phyloP scores from a whole-genome alignment of 2,888 invertebrate species.

The Acrobasis suavella region DNA sequence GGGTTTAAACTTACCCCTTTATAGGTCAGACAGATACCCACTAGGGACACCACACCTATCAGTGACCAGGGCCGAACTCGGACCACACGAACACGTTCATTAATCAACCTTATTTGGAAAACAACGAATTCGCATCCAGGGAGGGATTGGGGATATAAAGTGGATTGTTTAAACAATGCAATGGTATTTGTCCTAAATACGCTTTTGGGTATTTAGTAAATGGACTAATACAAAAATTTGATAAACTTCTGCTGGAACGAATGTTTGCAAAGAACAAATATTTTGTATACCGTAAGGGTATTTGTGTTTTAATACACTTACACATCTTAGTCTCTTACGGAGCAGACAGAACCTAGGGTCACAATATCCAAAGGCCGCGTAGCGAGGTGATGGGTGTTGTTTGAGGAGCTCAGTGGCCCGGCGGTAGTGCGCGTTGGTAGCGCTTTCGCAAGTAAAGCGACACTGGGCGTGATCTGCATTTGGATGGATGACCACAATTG shows the following conservation, averaged over 20 bases:
- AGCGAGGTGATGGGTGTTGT: no score
- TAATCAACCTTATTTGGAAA: slow-evolving; percentile 24
- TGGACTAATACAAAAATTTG: slow-evolving; percentile 13
- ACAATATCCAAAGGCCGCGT: no score
- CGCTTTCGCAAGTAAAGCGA: no score
- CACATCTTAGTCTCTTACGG: no score
- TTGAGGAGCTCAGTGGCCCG: no score
- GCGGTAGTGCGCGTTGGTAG: no score
- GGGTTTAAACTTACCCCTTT: slow-evolving; percentile 15
- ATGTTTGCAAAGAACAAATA: slow-evolving; percentile 8
- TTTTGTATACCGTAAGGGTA: no score
- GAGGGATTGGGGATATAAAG: slow-evolving; percentile 23
- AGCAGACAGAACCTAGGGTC: no score
- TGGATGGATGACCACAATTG: no score
- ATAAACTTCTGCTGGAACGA: neutral
- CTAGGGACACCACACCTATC: slow-evolving; percentile 21
- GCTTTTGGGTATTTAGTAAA: slow-evolving; percentile 16
- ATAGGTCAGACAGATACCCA: slow-evolving; percentile 19
- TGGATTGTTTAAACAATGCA: slow-evolving; percentile 18
- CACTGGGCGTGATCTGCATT: no score
- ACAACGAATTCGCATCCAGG: slow-evolving; percentile 23
- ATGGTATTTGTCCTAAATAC: slow-evolving; percentile 17
- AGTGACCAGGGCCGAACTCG: slow-evolving; percentile 17
- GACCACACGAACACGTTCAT: slow-evolving; percentile 18
- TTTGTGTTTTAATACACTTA: no score